A percentile compares a stretch with the other conserved stretches of the same genome.
Evolutionary conservation across 2,797 vertebrate species (phyloP).

Genomic region (Allenopithecus nigroviridis): DNA sequence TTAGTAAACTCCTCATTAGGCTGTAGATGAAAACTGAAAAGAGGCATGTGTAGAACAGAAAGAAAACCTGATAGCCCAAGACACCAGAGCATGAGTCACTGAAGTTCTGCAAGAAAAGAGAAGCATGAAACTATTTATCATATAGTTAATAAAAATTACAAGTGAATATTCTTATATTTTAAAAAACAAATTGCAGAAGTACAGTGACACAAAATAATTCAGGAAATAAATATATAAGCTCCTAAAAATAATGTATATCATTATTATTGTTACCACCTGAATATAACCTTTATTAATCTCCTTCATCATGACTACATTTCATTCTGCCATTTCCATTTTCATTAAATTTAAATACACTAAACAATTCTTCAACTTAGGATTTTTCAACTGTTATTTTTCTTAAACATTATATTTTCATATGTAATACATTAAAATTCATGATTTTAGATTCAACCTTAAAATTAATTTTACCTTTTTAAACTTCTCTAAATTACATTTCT

Average conservation of each 20-base stretch:
- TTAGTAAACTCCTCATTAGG: neutral
- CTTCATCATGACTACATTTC: neutral
- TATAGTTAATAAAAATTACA: neutral
- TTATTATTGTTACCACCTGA: neutral
- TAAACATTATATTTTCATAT: slow-evolving; percentile 18
- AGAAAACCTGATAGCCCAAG: too few species aligned
- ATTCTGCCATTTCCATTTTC: neutral
- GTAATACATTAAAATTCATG: neutral
- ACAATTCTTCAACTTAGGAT: neutral
- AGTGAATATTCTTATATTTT: neutral
- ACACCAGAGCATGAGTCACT: neutral
- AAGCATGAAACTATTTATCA: neutral
- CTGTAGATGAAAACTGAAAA: neutral
- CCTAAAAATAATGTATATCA: neutral
- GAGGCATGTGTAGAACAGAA: too few species aligned
- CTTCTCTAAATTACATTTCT: neutral
- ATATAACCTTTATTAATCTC: neutral
- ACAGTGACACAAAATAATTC: neutral
- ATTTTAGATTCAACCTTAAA: slow-evolving; percentile 31
- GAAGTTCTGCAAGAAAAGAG: neutral
- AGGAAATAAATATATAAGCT: neutral
- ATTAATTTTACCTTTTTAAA: neutral
- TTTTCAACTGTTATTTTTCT: neutral
- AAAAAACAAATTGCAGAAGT: neutral
- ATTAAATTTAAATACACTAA: neutral